A percentile compares a stretch with the other conserved stretches of the same genome.
These are phyloP conservation scores for Bombus breviceps DNA, from an alignment of 1,140 invertebrate genomes.

Conservation along the genomic window DNA sequence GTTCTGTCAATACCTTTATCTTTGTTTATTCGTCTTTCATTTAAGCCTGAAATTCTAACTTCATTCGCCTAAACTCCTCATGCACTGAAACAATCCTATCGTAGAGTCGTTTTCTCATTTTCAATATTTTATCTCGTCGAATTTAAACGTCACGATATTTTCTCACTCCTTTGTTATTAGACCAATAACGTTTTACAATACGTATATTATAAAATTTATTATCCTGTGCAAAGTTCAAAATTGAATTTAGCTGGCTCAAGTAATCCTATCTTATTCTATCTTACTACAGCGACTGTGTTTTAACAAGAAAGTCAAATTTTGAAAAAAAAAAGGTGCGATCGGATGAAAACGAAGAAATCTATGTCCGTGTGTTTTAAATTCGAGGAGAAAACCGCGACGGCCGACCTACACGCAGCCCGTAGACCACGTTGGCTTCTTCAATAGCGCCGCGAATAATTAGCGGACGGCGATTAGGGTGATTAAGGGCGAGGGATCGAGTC, in stretches of 20 bases:
- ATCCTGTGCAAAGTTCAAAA: background rate
- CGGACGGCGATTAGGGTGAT: conserved; percentile 73
- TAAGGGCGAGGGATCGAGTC: conserved; percentile 65
- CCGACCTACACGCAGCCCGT: conserved; percentile 19
- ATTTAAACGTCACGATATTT: too few species aligned
- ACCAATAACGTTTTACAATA: background rate
- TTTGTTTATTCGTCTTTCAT: too few species aligned
- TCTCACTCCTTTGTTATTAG: too few species aligned
- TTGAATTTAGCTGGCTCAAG: background rate
- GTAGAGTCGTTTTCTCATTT: too few species aligned
- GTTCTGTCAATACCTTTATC: too few species aligned
- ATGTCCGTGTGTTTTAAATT: conserved; percentile 23
- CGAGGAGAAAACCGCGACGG: conserved; percentile 40
- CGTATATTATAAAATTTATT: background rate
- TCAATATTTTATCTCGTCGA: too few species aligned
- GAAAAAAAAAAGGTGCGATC: background rate
- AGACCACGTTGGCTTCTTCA: conserved; percentile 70
- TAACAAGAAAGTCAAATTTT: background rate
- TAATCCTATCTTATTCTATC: too few species aligned
- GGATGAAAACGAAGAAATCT: conserved; percentile 63
- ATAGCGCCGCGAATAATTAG: conserved; percentile 76
- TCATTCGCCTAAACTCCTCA: too few species aligned
- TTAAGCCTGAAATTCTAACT: too few species aligned
- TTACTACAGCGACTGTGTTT: background rate
- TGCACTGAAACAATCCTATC: too few species aligned